Percentiles rank a stretch among this genome's conserved stretches.
Evolutionary conservation across 2,113 vertebrate species (phyloP).

Genomic region (Symphodus melops): DNA sequence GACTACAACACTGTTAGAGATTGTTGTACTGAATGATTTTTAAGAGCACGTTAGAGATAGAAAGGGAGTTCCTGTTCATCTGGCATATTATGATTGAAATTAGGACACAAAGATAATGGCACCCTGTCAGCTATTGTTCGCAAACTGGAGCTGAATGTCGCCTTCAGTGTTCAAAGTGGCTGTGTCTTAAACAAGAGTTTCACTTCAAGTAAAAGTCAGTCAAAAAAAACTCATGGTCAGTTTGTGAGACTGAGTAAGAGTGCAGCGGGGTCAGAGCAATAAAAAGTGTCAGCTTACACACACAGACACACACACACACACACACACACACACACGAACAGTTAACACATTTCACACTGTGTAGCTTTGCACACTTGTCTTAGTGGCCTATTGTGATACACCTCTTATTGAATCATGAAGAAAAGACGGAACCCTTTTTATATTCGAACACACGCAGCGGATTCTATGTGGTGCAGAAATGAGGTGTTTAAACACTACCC

Average conservation of each 20-base stretch:
- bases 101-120: too few species aligned
- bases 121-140: too few species aligned
- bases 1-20: too few species aligned
- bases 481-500: conserved; percentile 6
- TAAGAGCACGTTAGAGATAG: too few species aligned
- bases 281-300: neutral
- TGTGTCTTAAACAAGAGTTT: neutral
- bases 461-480: conserved; percentile 9
- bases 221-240: neutral
- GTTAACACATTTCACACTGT: neutral
- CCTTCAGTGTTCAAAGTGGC: neutral
- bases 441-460: conserved; percentile 4
- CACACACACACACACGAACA: neutral
- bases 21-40: too few species aligned
- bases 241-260: neutral
- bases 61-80: too few species aligned
- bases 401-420: neutral
- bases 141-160: too few species aligned
- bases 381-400: neutral
- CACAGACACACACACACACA: conserved; percentile 1
- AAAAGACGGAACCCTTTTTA: conserved; percentile 4
- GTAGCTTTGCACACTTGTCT: conserved; percentile 11
- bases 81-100: too few species aligned
- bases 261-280: neutral
- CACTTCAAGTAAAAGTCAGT: neutral